Evolutionary conservation across 2,113 vertebrate species (phyloP).

Genomic region (Calyptommatus sinebrachiatus): DNA sequence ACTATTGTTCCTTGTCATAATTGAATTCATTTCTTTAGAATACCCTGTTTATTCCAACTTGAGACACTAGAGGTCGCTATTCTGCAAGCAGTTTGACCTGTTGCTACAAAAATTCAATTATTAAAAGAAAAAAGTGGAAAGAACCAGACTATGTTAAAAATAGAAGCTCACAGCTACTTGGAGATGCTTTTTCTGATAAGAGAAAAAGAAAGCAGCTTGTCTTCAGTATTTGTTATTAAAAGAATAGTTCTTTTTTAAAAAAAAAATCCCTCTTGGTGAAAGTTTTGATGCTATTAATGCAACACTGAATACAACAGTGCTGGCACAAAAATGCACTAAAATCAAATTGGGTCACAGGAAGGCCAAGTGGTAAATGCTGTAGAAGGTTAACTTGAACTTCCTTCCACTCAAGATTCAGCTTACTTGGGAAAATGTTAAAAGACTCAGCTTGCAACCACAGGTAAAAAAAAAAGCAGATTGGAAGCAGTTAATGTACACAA

Average conservation of each 20-base stretch:
- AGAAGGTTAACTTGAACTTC: slow-evolving; percentile 5
- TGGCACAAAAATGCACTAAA: slow-evolving; percentile 11
- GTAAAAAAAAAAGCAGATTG: too few species aligned
- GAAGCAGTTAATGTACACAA: too few species aligned
- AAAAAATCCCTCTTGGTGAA: neutral
- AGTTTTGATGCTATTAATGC: slow-evolving; percentile 37
- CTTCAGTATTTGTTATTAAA: slow-evolving; percentile 43
- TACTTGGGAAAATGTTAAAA: too few species aligned
- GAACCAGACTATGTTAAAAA: slow-evolving; percentile 64
- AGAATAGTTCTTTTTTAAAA: slow-evolving; percentile 16
- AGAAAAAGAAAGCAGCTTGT: slow-evolving; percentile 39
- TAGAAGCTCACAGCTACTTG: slow-evolving; percentile 56
- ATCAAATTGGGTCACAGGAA: slow-evolving; percentile 39
- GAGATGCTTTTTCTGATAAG: slow-evolving; percentile 49
- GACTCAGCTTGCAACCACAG: too few species aligned
- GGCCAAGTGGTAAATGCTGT: slow-evolving; percentile 33
- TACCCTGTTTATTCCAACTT: neutral
- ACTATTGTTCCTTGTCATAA: too few species aligned
- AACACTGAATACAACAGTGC: slow-evolving; percentile 21
- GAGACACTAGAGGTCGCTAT: neutral
- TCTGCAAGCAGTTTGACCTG: slow-evolving; percentile 8
- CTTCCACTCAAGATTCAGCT: slow-evolving; percentile 20
- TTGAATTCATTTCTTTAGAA: too few species aligned
- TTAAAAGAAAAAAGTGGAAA: neutral
- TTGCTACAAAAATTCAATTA: slow-evolving; percentile 30